A percentile compares a stretch with the other conserved stretches of the same genome.
Evolutionary conservation across 2,797 vertebrate genomes (phyloP).

Genomic region (Netta rufina): DNA sequence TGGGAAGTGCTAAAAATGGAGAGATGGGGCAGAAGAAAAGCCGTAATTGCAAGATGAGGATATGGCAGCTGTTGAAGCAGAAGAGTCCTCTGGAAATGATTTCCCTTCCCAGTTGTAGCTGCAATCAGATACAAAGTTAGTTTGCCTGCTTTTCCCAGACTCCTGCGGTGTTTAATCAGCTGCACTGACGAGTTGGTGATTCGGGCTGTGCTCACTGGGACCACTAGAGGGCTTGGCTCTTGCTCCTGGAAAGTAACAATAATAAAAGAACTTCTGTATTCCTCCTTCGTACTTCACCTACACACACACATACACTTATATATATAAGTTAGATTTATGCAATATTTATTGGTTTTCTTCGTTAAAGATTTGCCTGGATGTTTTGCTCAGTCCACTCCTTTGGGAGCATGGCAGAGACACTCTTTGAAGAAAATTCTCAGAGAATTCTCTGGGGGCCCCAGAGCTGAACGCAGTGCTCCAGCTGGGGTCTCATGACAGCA

Average conservation of each 20-base stretch:
- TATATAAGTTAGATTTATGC: background rate
- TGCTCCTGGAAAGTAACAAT: fast-evolving
- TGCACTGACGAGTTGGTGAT: fast-evolving
- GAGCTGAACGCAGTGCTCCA: too few species aligned
- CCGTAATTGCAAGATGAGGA: fast-evolving
- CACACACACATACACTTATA: fast-evolving
- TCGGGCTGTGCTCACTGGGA: fast-evolving
- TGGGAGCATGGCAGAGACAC: fast-evolving
- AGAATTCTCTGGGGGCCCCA: background rate
- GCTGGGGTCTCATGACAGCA: too few species aligned
- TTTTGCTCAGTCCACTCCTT: background rate
- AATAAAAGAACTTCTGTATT: background rate
- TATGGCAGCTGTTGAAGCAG: background rate
- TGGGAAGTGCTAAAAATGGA: fast-evolving
- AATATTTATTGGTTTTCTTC: fast-evolving
- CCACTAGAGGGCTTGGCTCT: slow-evolving; percentile 1
- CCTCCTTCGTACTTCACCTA: background rate
- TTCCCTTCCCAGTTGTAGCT: background rate
- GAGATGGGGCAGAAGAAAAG: fast-evolving
- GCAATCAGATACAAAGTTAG: background rate
- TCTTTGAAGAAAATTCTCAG: background rate
- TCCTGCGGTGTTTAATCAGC: background rate
- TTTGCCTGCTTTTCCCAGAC: too few species aligned
- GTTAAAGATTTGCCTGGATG: background rate
- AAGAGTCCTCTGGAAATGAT: background rate